phyloP scores from a whole-genome alignment of 1,140 invertebrate genomes.

The Aradophagus sp. region DNA sequence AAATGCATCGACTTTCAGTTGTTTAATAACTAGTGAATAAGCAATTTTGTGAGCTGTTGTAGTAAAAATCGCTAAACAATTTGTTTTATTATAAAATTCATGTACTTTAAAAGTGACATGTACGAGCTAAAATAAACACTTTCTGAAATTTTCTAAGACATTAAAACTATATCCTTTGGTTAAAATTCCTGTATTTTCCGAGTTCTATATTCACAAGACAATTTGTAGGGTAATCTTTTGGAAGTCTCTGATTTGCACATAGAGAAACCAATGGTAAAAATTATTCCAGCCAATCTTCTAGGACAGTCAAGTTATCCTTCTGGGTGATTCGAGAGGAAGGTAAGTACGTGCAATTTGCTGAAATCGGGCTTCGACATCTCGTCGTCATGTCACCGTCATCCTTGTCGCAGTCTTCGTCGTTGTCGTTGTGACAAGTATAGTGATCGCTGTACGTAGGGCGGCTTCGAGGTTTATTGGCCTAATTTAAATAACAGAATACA shows the following conservation, averaged over 20 bases:
- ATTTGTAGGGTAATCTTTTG: conserved; percentile 15
- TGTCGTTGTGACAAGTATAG: conserved; percentile 56
- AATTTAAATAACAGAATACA: conserved; percentile 61
- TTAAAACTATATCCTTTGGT: no score
- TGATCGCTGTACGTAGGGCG: conserved; percentile 49
- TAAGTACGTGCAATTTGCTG: conserved; percentile 56
- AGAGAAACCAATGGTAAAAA: conserved; percentile 21
- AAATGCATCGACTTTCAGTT: no score
- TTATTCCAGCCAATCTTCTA: conserved; percentile 42
- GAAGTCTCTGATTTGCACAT: conserved; percentile 17
- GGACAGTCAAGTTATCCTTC: conserved; percentile 44
- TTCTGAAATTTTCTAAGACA: no score
- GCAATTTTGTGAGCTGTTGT: no score
- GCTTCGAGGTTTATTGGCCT: conserved; percentile 58
- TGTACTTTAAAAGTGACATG: no score
- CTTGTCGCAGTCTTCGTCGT: conserved; percentile 44
- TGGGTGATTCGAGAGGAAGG: conserved; percentile 43
- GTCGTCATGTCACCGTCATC: conserved; percentile 50
- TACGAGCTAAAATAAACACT: no score
- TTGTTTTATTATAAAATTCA: no score
- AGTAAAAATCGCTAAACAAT: no score
- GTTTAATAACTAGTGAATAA: no score
- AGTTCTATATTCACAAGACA: no score
- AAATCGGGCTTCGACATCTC: conserved; percentile 58
- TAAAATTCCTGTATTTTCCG: no score